phyloP scores from a whole-genome alignment of 2,797 vertebrate species.

The Spinus olivaceus region DNA sequence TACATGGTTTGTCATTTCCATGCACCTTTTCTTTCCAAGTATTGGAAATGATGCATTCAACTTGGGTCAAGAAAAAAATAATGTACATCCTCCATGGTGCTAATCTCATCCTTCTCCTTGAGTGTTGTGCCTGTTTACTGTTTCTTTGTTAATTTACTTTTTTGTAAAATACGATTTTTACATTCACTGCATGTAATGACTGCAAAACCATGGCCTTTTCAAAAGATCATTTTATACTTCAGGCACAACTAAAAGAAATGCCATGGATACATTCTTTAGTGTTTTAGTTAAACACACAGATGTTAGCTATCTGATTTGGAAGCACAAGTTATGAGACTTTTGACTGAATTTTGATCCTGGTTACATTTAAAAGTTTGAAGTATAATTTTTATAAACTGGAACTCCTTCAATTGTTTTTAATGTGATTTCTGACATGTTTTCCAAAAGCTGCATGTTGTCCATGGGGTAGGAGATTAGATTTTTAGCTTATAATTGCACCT shows the following conservation, averaged over 20 bases:
- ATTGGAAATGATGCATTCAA: neutral
- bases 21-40: neutral
- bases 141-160: neutral
- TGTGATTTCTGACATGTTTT: neutral
- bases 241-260: neutral
- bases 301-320: neutral
- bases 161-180: neutral
- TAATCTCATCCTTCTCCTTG: neutral
- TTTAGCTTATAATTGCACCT: neutral
- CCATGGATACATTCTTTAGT: neutral
- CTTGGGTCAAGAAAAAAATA: neutral
- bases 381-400: neutral
- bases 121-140: neutral
- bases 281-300: neutral
- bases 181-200: neutral
- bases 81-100: accelerated
- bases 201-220: neutral
- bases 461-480: neutral
- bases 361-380: neutral
- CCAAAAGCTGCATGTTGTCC: neutral
- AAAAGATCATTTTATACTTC: neutral
- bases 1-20: neutral
- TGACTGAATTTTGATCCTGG: neutral
- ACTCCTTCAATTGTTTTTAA: neutral
- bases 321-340: neutral